Conservation (phyloP, 2,888 invertebrate genomes). For the Leucophora obtusa region DNA sequence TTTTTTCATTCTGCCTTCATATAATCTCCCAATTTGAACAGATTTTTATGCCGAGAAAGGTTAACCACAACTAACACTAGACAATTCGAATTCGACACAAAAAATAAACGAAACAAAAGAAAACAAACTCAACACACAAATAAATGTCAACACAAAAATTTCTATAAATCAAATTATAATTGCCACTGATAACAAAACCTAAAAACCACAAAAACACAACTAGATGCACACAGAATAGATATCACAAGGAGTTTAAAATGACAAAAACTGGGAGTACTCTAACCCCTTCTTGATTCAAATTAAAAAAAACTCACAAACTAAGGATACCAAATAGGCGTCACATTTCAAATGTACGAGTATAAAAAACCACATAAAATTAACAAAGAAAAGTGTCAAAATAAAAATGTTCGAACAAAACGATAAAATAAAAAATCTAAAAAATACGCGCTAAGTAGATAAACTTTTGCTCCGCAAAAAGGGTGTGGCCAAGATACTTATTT, state of each 20-base stretch:
- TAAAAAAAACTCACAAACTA: constrained; percentile 7
- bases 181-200: constrained; percentile 59
- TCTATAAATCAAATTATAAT: constrained; percentile 65
- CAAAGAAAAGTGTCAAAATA: constrained; percentile 60
- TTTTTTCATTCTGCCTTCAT: background rate
- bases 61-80: constrained; percentile 54
- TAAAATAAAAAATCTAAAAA: constrained; percentile 27
- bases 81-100: constrained; percentile 30
- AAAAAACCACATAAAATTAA: constrained; percentile 48
- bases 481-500: constrained; percentile 39
- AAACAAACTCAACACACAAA: constrained; percentile 52
- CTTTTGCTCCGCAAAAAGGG: constrained; percentile 54
- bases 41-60: constrained; percentile 51
- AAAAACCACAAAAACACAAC: constrained; percentile 51
- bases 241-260: constrained; percentile 7
- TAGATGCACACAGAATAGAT: constrained; percentile 26
- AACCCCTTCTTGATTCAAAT: constrained; percentile 32
- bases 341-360: constrained; percentile 28
- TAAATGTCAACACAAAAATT: constrained; percentile 61
- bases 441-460: constrained; percentile 61
- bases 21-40: constrained; percentile 59
- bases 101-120: constrained; percentile 1
- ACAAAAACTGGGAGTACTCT: constrained; percentile 4
- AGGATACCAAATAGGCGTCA: constrained; percentile 47
- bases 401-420: constrained; percentile 14